Evolutionary conservation across 2,797 vertebrate genomes (phyloP), one percentile per base, ranked within the genome.

Genomic region (Tolypeutes matacus): DNA sequence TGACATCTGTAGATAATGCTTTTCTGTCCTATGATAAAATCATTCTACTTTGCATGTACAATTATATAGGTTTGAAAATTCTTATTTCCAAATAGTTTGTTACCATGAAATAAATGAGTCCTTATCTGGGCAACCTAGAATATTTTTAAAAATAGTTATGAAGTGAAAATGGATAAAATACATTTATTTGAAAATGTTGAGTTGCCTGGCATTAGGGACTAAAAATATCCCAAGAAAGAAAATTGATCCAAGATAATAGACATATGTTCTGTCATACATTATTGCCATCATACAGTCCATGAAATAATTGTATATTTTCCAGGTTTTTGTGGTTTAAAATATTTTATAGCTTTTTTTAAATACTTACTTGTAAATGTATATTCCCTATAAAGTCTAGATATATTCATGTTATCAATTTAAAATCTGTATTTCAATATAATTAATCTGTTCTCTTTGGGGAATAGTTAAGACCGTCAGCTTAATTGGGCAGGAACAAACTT

Each of bases 271-370:
- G 6, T 39, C n/a, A 82, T 67, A 56, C 6, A 36, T 91, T 21
- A 86, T 76, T 89, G 29, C 21, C 31, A 82, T 58, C n/a, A 56
- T 84, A 69, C 60, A 92, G 6, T 51, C 46, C 7, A 60, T 14
- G 8, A n/a, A 70, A 15, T 42, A 60, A 78, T 8, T 85, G 42
- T 65, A 12, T n/a, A 46, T 72, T 23, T 80, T 81, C 91, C 11
- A 27, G 9, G 15, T 49, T 67, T 34, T 91, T 64, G 3, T 51
- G 18, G 17, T 42, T 78, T 86, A 53, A 72, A 65, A 46, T 58
- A 72, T 34, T 11, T 18, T 69, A 72, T 23, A 87, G 31, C 58
- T n/a, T 51, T 91, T 89, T 81, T 89, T 80, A 86, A 70, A 67
- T 62, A 17, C 13, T 76, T 82, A 82, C 9, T 62, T 82, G 62